Base-by-base conservation (phyloP, 2,888 invertebrate genomes). In the Pinctada fucata region DNA sequence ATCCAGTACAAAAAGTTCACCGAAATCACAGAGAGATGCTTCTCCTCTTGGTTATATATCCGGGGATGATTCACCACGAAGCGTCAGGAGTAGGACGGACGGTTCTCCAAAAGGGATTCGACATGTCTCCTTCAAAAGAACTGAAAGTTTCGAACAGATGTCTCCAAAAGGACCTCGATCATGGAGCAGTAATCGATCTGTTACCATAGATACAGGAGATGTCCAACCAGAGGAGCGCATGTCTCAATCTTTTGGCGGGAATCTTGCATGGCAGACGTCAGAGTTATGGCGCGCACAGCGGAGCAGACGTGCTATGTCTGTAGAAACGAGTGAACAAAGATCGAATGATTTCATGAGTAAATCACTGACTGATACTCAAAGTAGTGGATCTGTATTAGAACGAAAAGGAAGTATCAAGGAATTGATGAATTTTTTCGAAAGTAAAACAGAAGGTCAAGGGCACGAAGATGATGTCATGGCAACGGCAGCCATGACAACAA, bases 341-440 rank as follows among this genome's bases (percentile, higher is more conserved):
- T 65, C 63, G 48, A 82, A 82, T 47, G 80, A 83, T 52, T 50
- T 68, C n/a, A 74, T 81, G 74, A 81, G 79, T 75, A 72, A 79
- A 50, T 79, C 77, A n/a, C 64, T 72, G 70, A 85, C 67, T 66
- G 45, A 78, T 63, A 72, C 47, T 47, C 68, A 58, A 72, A 75
- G 76, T 63, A 58, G 80, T 16, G 80, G 78, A 31, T 79, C 84
- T 49, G 82, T 84, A 70, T 83, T 86, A 68, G 87, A 89, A 79
- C 82, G 89, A 5, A 81, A 88, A 69, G 89, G 88, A n/a, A 90
- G 90, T 83, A 90, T 90, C 74, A 90, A 89, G 76, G 90, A 90
- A 79, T 78, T 90, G 50, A 83, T 84, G 74, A 86, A 88, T 75
- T 84, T 88, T 66, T 90, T 90, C 81, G 89, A 90, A 81, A 83